Evolutionary conservation across 1,140 invertebrate genomes (phyloP), one percentile per base, ranked within the genome.

Genomic region (Magallana gigas): DNA sequence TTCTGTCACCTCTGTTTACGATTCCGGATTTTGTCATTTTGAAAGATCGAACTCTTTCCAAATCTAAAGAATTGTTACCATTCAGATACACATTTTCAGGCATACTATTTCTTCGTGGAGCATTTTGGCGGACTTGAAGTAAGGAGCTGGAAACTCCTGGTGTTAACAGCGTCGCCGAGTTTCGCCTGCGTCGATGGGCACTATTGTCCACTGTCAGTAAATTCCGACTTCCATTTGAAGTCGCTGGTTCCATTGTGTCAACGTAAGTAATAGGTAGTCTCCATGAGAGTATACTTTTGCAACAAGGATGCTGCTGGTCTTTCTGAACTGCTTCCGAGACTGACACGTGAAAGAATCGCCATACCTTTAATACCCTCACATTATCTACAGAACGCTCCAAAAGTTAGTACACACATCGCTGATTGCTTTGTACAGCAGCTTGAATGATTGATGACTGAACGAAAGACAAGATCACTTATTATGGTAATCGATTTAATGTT

Each of bases 11-110:
- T 62, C 58, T 62, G 58, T 84, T 84, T 16, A 60, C 58, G 36
- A 84, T 84, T 11, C 83, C 83, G 6, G 56, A 58, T 84, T 62
- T 84, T 59, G 83, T 84, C 83, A 84, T 84, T 48, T 29, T n/a
- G 36, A 84, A 84, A 23, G 83, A 84, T 60, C 83, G 59, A 7
- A 84, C 83, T 60, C 83, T n/a, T 62, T 84, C 83, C 59, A 84
- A 57, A 16, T 62, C 59, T 5, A 57, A n/a, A 57, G 48, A 57
- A 62, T 84, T 84, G 57, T 62, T 58, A 48, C 83, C 18, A 60
- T 36, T 36, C 1, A 58, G 6, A 56, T 83, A 57, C n/a, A 83
- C 57, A 36, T 60, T 60, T 58, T 57, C 81, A 1, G 83, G 83
- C 59, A 62, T 62, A 29, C 83, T 84, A 3, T 62, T 62, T 84